phyloP scores from a whole-genome alignment of 2,797 vertebrate species.

The Aeoliscus strigatus region DNA sequence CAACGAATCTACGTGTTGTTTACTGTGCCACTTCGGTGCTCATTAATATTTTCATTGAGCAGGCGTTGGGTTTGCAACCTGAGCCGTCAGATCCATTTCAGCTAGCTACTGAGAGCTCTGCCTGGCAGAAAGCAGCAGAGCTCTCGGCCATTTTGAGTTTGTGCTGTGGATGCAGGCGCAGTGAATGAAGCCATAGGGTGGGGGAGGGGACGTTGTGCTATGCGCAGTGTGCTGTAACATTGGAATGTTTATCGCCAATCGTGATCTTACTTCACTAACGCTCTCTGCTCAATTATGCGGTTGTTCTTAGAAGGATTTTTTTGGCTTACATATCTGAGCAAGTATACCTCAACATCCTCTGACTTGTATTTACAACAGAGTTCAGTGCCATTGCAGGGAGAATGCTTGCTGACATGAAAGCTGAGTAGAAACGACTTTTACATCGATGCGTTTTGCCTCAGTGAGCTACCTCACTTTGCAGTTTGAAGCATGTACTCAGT shows the following conservation, averaged over 20 bases:
- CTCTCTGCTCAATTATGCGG: conserved; percentile 10
- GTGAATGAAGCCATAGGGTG: conserved; percentile 48
- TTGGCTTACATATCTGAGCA: conserved; percentile 3
- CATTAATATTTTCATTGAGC: conserved; percentile 12
- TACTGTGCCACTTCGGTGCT: conserved; percentile 1
- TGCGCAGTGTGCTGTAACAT: conserved; percentile 57
- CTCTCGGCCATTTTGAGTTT: conserved; percentile 69
- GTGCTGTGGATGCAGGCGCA: conserved; percentile 51
- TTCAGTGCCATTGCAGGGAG: conserved; percentile 4
- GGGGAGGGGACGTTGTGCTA: conserved; percentile 42
- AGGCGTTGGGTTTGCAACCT: conserved; percentile 23
- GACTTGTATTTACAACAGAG: conserved; percentile 9
- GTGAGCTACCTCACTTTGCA: conserved; percentile 23
- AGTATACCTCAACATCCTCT: background rate
- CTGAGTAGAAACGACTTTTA: conserved; percentile 8
- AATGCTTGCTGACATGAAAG: conserved; percentile 15
- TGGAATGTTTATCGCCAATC: conserved; percentile 51
- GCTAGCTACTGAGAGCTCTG: conserved; percentile 58
- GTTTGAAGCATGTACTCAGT: conserved; percentile 12
- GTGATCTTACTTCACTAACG: conserved; percentile 15
- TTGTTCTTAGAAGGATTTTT: conserved; percentile 6
- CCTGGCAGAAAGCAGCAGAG: conserved; percentile 53
- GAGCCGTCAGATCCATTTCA: conserved; percentile 36
- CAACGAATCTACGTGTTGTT: background rate
- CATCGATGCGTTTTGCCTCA: background rate